Evolutionary conservation across 2,888 invertebrate genomes (phyloP).

Genomic region (Allolobophora icterica): DNA sequence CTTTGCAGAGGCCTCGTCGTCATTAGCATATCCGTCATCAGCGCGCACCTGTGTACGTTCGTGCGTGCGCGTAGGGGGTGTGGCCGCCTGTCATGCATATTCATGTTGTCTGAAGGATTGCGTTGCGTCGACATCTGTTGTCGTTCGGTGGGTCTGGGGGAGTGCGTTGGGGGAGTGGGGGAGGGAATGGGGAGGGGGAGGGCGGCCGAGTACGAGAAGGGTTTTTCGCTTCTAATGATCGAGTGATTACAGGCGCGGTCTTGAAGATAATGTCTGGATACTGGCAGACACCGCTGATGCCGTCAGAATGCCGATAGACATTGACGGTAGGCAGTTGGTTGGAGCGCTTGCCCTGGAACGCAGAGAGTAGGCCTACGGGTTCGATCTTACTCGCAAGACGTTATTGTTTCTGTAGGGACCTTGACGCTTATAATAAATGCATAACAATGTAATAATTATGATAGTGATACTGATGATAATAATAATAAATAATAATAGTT

Average conservation of each 20-base stretch:
- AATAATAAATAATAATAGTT: no score
- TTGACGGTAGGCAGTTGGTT: no score
- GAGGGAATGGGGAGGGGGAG: neutral
- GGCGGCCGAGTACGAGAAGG: neutral
- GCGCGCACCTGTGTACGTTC: neutral
- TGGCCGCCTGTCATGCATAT: neutral
- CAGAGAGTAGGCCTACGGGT: no score
- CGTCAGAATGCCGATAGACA: neutral
- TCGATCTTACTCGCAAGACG: no score
- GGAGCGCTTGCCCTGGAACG: no score
- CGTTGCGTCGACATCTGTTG: neutral
- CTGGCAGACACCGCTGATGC: neutral
- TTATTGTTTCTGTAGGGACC: no score
- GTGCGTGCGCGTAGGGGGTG: neutral
- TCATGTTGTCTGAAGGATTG: neutral
- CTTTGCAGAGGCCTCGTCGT: neutral
- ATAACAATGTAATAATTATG: no score
- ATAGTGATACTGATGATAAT: no score
- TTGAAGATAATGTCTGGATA: neutral
- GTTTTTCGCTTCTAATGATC: neutral
- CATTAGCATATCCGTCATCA: slow-evolving; percentile 8
- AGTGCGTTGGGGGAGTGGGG: no score
- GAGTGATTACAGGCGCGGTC: neutral
- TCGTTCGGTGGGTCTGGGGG: neutral
- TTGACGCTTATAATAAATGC: no score